Percentiles rank a stretch among this genome's conserved stretches.
phyloP scores from a whole-genome alignment of 2,797 vertebrate genomes.

The Oophaga sylvatica region DNA sequence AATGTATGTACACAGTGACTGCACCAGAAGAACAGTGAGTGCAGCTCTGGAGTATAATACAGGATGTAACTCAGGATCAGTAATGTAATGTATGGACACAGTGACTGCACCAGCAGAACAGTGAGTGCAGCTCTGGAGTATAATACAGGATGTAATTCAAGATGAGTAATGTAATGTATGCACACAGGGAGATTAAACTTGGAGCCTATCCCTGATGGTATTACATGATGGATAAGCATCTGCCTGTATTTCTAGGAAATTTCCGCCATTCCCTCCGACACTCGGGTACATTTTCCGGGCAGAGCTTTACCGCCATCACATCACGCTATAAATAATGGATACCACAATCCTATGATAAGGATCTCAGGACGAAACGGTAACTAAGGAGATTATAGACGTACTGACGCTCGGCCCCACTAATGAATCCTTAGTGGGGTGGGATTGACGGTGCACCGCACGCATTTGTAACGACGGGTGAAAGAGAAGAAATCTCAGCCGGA shows the following conservation, averaged over 20 bases:
- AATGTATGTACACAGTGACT: no score
- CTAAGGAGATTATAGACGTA: background rate
- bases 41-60: no score
- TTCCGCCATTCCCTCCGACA: background rate
- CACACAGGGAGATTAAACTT: no score
- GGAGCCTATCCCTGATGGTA: no score
- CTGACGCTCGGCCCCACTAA: background rate
- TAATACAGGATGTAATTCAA: no score
- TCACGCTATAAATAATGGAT: background rate
- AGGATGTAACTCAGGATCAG: no score
- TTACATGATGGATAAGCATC: no score
- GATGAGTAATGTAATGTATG: no score
- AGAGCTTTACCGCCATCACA: background rate
- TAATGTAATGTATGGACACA: no score
- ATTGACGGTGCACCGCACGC: background rate
- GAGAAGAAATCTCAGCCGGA: slow-evolving; percentile 5
- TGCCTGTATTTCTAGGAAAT: no score
- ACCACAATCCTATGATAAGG: background rate
- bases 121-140: background rate
- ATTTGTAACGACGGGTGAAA: background rate
- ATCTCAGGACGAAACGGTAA: background rate
- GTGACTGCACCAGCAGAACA: no score
- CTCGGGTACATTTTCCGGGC: background rate
- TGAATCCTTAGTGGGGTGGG: background rate
- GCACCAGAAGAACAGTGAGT: no score